Percentiles rank a stretch among this genome's conserved stretches.
These are phyloP conservation scores for Hypanus sabinus DNA, from an alignment of 2,113 vertebrate species.

Conservation along the genomic window DNA sequence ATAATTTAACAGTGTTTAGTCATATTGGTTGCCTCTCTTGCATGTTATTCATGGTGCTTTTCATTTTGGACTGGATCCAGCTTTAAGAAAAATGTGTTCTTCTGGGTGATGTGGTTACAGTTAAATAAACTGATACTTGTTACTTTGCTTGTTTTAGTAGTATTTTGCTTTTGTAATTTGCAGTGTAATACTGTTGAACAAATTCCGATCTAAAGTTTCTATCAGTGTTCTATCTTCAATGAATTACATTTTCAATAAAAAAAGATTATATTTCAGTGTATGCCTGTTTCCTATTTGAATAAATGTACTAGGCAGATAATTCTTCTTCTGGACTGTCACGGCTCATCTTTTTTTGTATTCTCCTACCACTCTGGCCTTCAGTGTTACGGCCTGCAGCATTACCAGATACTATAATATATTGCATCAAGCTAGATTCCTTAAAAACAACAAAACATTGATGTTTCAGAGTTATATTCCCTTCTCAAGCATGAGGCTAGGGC, in stretches of 20 bases:
- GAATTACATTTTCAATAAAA: conserved; percentile 37
- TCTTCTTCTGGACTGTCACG: not conserved
- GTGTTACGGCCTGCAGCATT: not conserved
- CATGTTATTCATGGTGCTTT: conserved; percentile 28
- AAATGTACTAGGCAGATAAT: conserved; percentile 3
- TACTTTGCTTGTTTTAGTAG: conserved; percentile 28
- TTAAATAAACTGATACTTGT: conserved; percentile 14
- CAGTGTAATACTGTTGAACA: conserved; percentile 25
- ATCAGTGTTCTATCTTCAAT: conserved; percentile 29
- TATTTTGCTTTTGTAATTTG: conserved; percentile 26
- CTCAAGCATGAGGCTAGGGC: not conserved
- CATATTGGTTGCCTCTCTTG: not conserved
- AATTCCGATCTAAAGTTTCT: conserved; percentile 24
- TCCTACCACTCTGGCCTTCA: not conserved
- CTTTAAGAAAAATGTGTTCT: conserved; percentile 18
- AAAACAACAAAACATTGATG: not conserved
- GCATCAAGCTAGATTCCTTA: not conserved
- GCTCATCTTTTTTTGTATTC: not conserved
- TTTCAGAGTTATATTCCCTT: not conserved
- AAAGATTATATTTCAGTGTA: conserved; percentile 35
- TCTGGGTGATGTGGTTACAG: conserved; percentile 31
- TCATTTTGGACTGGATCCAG: conserved; percentile 19
- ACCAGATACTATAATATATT: not conserved
- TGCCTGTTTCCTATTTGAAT: conserved; percentile 1
- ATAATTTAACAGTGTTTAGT: conserved; percentile 18